Evolutionary conservation across 1,140 invertebrate species (phyloP), one percentile per base, ranked within the genome.

Genomic region (Mamestra configurata): DNA sequence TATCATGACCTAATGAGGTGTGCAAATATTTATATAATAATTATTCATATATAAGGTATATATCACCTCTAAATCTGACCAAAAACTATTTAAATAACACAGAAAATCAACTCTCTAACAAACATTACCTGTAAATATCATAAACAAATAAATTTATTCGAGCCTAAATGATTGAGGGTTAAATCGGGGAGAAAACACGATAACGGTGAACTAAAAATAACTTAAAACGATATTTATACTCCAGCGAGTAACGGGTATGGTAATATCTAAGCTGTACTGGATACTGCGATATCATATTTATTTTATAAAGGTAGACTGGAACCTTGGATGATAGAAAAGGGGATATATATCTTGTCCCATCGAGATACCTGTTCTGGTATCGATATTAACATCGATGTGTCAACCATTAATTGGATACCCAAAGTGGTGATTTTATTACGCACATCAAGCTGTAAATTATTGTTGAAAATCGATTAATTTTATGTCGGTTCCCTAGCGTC

Each of bases 151-250:
- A 68, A 78, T 20, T 57, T 66, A 55, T 70, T 24, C 55, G 31
- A 78, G 37, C 61, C 31, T 53, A 31, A 22, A 13, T 18, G 18
- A 31, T 31, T 59, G 43, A 66, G 51, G 72, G 37, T 43, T 20
- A 59, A 76, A 64, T 76, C 55, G 27, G 73, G 43, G 27, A 22
- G 73, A 76, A 76, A 46, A 76, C n/a, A 46, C 24, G 57, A 61
- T 43, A 64, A 76, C 73, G 57, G 57, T 76, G 46, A 27, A 76
- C 73, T 76, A 76, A 46, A 76, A 64, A 76, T 76, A 76, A 27
- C 73, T 64, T 43, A n/a, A 35, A 61, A 61, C 72, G 49, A 49
- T 73, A 57, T 35, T 55, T 57, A 73, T 59, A 59, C 53, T 22
- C 3, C 8, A 49, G 8, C 73, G 55, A 43, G n/a, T n/a, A 15